These are phyloP conservation scores for Lacanobia wlatinum DNA, from an alignment of 2,888 invertebrate genomes.

Conservation along the genomic window DNA sequence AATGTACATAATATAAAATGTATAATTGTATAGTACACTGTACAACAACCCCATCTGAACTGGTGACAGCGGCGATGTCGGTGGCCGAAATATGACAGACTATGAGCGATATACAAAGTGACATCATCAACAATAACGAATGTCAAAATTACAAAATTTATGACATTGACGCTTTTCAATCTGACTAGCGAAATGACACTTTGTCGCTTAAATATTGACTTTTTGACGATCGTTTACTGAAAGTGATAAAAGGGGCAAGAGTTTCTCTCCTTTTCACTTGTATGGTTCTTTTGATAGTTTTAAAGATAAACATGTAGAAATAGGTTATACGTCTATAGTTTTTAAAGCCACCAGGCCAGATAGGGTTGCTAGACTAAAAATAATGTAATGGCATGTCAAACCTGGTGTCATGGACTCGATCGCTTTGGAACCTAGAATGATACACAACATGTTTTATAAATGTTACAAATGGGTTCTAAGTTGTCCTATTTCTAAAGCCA, in stretches of 20 bases:
- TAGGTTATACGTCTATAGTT: neutral
- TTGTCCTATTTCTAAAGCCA: constrained; percentile 4
- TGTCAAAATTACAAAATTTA: too few species aligned
- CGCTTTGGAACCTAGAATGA: constrained; percentile 82
- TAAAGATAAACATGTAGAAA: too few species aligned
- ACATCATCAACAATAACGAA: too few species aligned
- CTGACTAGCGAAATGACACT: too few species aligned
- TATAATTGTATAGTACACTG: neutral
- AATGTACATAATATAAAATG: neutral
- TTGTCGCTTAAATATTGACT: too few species aligned
- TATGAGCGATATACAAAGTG: too few species aligned
- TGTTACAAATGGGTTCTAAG: constrained; percentile 13
- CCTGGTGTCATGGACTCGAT: constrained; percentile 83
- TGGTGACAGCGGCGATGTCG: neutral
- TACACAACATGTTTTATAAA: constrained; percentile 55
- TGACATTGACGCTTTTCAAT: too few species aligned
- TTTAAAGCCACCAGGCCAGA: neutral
- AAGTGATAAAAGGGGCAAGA: too few species aligned
- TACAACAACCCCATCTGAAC: neutral
- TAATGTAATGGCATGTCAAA: constrained; percentile 75
- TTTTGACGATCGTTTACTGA: too few species aligned
- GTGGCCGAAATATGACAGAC: too few species aligned
- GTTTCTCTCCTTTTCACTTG: too few species aligned
- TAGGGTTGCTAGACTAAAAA: neutral
- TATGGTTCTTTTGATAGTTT: too few species aligned